A percentile compares a stretch with the other conserved stretches of the same genome.
Evolutionary conservation across 1,140 invertebrate species (phyloP).

Genomic region (Musca domestica): DNA sequence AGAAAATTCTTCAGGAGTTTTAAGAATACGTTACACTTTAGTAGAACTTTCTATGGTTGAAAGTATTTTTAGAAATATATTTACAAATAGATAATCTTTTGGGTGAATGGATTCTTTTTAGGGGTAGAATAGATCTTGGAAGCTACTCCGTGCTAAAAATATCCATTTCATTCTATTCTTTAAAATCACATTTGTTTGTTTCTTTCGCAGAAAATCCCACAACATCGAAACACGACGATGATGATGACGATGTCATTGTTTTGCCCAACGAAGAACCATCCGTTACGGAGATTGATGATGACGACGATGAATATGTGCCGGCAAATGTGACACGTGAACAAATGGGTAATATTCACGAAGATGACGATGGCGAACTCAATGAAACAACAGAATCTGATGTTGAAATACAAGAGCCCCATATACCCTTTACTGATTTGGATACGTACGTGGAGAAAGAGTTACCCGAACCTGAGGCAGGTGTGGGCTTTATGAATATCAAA

Average conservation of each 20-base stretch:
- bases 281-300: slow-evolving; percentile 52
- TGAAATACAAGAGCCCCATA: slow-evolving; percentile 52
- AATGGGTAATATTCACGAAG: slow-evolving; percentile 31
- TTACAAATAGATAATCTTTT: no score
- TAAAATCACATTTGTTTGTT: no score
- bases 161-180: no score
- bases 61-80: no score
- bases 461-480: slow-evolving; percentile 28
- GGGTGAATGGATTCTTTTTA: no score
- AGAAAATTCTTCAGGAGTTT: no score
- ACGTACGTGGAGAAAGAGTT: slow-evolving; percentile 53
- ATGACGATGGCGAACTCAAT: slow-evolving; percentile 47
- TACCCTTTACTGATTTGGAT: slow-evolving; percentile 56
- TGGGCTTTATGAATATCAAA: slow-evolving; percentile 42
- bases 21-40: no score
- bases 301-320: slow-evolving; percentile 52
- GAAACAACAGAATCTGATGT: slow-evolving; percentile 54
- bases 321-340: slow-evolving; percentile 34
- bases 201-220: background rate
- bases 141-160: no score
- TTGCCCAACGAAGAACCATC: slow-evolving; percentile 50
- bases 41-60: no score
- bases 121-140: no score
- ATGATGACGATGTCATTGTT: slow-evolving; percentile 54
- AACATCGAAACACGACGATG: slow-evolving; percentile 34